Conservation (phyloP, 2,113 vertebrate genomes). For the Oryzias curvinotus region DNA sequence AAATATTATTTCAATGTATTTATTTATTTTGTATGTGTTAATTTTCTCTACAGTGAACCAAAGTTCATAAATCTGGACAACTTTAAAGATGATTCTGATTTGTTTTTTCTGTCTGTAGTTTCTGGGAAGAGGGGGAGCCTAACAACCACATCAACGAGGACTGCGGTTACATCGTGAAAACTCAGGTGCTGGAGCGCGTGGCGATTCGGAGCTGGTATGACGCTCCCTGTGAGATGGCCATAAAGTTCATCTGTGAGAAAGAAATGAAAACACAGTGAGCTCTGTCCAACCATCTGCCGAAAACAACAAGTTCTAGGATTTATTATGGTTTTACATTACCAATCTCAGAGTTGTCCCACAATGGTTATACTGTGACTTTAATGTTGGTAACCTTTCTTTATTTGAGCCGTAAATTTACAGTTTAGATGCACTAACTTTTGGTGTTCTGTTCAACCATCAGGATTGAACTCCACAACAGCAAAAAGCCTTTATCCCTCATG, state of each 20-base stretch:
- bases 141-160: conserved; percentile 78
- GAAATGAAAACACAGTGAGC: conserved; percentile 4
- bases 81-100: not conserved
- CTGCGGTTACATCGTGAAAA: conserved; percentile 76
- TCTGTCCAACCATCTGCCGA: too few species aligned
- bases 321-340: not conserved
- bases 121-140: conserved; percentile 74
- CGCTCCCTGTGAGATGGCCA: conserved; percentile 64
- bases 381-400: too few species aligned
- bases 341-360: not conserved
- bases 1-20: too few species aligned
- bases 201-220: conserved; percentile 71
- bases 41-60: too few species aligned
- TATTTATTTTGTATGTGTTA: too few species aligned
- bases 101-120: conserved; percentile 41
- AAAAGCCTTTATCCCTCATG: too few species aligned
- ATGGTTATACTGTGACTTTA: too few species aligned
- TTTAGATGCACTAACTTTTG: too few species aligned
- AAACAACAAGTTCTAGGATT: too few species aligned
- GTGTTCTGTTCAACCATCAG: too few species aligned
- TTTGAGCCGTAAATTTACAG: too few species aligned
- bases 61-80: not conserved
- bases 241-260: conserved; percentile 72
- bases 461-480: too few species aligned
- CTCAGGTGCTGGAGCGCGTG: conserved; percentile 23